A percentile compares a stretch with the other conserved stretches of the same genome.
Conservation (phyloP, 2,888 invertebrate species). For the Uloborus plumipes region DNA sequence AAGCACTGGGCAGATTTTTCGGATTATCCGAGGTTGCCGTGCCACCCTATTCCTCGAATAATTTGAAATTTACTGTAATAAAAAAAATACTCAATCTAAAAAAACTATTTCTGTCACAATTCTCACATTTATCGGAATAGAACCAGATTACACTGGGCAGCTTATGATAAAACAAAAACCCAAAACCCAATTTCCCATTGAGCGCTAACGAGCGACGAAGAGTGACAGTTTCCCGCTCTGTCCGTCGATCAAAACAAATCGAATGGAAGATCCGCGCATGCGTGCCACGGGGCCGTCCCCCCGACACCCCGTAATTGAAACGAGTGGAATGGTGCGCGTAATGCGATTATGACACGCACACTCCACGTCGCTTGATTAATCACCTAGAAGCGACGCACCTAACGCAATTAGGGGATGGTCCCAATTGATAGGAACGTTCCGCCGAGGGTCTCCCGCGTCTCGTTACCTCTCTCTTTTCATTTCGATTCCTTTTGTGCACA, state of each 20-base stretch:
- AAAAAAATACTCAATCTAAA: too few relatives aligned
- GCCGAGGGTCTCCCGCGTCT: conserved; percentile 31
- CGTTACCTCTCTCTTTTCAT: conserved; percentile 33
- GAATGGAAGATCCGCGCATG: conserved; percentile 23
- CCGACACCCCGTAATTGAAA: conserved; percentile 42
- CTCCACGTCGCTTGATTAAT: conserved; percentile 51
- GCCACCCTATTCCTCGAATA: too few relatives aligned
- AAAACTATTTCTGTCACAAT: too few relatives aligned
- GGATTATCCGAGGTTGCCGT: too few relatives aligned
- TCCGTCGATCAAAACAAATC: conserved; percentile 4
- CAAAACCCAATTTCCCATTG: too few relatives aligned
- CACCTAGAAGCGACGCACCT: conserved; percentile 30
- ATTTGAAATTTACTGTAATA: too few relatives aligned
- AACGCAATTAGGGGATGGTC: conserved; percentile 58
- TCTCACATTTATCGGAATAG: too few relatives aligned
- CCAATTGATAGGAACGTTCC: conserved; percentile 52
- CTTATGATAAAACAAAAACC: too few relatives aligned
- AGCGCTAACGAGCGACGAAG: too few relatives aligned
- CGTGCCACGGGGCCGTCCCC: conserved; percentile 1
- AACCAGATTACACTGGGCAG: too few relatives aligned
- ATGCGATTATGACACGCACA: conserved; percentile 57
- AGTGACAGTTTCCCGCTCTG: too few relatives aligned
- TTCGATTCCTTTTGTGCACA: not conserved
- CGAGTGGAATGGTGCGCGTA: conserved; percentile 54
- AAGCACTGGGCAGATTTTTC: too few relatives aligned